Percentiles rank a stretch among this genome's conserved stretches.
phyloP scores from a whole-genome alignment of 1,140 invertebrate species.

The Caenorhabditis inopinata region DNA sequence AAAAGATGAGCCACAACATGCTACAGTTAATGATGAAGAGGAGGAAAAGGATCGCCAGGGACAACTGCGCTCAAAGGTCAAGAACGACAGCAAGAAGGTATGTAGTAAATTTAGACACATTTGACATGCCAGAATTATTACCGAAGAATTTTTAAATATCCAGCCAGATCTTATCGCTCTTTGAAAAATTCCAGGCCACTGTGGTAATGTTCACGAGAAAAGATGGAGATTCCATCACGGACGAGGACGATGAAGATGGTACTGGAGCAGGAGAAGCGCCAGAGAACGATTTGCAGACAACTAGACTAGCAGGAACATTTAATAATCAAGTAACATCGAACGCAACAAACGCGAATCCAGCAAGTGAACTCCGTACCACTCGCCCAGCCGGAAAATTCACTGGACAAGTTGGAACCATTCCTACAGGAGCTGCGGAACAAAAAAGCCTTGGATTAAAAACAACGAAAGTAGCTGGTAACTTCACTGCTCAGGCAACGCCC shows the following conservation, averaged over 20 bases:
- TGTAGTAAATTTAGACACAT: neutral
- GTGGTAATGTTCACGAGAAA: neutral
- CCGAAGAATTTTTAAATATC: neutral
- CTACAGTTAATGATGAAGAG: neutral
- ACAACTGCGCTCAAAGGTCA: neutral
- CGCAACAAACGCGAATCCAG: neutral
- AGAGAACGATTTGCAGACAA: neutral
- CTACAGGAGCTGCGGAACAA: neutral
- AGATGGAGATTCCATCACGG: neutral
- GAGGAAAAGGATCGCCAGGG: constrained; percentile 13
- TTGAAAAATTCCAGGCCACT: neutral
- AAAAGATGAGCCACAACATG: neutral
- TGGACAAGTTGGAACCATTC: neutral
- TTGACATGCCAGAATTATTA: neutral
- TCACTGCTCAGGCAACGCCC: neutral
- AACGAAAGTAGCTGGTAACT: neutral
- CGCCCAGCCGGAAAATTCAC: neutral
- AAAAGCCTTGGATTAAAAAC: neutral
- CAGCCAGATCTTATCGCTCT: neutral
- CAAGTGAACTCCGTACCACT: neutral
- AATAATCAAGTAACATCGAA: neutral
- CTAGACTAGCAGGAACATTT: neutral
- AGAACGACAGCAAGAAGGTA: neutral
- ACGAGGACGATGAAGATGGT: neutral
- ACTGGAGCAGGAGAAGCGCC: neutral